Base-by-base conservation (phyloP, 2,113 vertebrate genomes). In the Diadophis punctatus region DNA sequence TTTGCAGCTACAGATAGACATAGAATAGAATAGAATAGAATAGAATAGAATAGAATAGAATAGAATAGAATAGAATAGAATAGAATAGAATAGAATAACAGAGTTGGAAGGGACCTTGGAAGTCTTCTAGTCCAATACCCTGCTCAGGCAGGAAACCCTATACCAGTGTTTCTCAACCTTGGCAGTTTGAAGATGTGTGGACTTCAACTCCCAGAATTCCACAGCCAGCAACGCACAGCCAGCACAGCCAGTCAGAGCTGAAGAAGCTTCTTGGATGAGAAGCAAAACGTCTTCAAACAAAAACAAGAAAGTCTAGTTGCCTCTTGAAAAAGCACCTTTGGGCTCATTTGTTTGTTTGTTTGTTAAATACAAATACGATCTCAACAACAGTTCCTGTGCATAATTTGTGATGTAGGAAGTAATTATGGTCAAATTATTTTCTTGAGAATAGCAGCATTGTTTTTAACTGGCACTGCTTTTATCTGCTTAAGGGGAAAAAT, bases 361-460 rank as follows among this genome's bases (percentile, higher is more conserved):
- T 56, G 27, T 55, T 80, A 87, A 58, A 46, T 90, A 23, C 92
- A 90, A 92, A 51, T 22, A 85, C 30, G 34, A 85, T 63, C 46
- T 90, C 55, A 90, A 88, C 92, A 90, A 86, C 48, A 86, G 39
- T 86, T 93, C 60, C 88, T 90, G 12, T 55, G 53, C 53, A 90
- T 90, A 80, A 93, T 93, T 93, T 86, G 80, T 56, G 52, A 63
- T 86, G 55, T 90, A 86, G 55, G 80, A 93, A 90, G 74, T 51
- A 48, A 60, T 90, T 92, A 63, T 86, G 58, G 92, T 63, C 88
- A 60, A 63, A 90, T 90, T 92, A 80, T 90, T 86, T 92, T 52
- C 30, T 74, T 60, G 46, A 92, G 88, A 93, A 93, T 93, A 48
- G 80, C 92, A 90, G 27, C 74, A 93, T 93, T 92, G 92, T 93